Percentiles rank a stretch among this genome's conserved stretches.
These are phyloP conservation scores for Megalurothrips usitatus DNA, from an alignment of 2,888 invertebrate species.

Conservation along the genomic window DNA sequence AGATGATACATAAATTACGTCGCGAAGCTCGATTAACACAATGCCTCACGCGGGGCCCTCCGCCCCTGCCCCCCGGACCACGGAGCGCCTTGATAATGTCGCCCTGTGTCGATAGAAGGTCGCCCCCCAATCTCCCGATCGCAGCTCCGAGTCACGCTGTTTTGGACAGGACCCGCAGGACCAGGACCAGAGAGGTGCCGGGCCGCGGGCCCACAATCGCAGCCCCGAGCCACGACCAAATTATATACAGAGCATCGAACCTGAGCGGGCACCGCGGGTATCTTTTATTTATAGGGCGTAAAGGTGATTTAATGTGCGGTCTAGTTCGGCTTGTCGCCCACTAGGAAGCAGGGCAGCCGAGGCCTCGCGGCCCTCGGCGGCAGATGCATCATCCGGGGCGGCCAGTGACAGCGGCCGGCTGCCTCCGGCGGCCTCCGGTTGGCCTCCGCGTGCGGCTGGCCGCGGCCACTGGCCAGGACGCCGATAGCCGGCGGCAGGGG, in stretches of 20 bases:
- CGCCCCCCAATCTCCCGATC: conserved; percentile 12
- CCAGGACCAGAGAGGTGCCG: neutral
- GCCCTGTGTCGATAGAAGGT: conserved; percentile 21
- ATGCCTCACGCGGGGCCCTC: conserved; percentile 3
- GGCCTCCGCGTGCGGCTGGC: too few species aligned
- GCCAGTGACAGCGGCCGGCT: neutral
- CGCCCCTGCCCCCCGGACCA: too few species aligned
- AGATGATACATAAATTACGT: conserved; percentile 26
- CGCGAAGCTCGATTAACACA: conserved; percentile 13
- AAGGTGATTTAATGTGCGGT: conserved; percentile 25
- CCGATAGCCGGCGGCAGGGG: too few species aligned
- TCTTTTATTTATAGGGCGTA: conserved; percentile 26
- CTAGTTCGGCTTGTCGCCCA: conserved; percentile 24
- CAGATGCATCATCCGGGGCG: neutral
- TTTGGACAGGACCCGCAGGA: conserved; percentile 2
- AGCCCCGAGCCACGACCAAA: conserved; percentile 17
- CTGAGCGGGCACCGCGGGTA: neutral
- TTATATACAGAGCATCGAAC: conserved; percentile 2
- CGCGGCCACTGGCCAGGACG: neutral
- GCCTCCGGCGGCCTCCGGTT: too few species aligned
- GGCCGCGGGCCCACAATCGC: neutral
- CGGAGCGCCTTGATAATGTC: conserved; percentile 18
- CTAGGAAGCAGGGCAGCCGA: neutral
- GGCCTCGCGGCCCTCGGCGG: too few species aligned
- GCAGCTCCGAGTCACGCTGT: conserved; percentile 8